Base-by-base conservation (phyloP, 2,113 vertebrate genomes). In the Strix uralensis region DNA sequence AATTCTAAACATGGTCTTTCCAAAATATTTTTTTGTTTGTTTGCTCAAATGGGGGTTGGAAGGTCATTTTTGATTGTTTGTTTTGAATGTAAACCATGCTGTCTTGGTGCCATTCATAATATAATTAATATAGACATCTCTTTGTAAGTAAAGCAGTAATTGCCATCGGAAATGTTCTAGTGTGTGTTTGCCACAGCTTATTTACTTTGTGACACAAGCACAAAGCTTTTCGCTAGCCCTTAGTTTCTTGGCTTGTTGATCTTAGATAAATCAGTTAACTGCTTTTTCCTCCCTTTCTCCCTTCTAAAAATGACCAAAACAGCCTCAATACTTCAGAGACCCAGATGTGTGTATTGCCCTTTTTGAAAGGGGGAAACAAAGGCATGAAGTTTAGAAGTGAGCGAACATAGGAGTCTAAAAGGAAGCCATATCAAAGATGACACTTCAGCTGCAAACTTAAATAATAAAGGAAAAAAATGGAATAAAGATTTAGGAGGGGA, bases 191-290 rank as follows among this genome's bases (percentile, higher is more conserved):
- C 57, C 81, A 34, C 63, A 25, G 81, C 77, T 95, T 96, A 84
- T 91, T 95, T 94, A 69, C 91, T 92, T 87, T 79, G 87, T 89
- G 84, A 75, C 87, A 92, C 84, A 52, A 36, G 77, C 81, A 93
- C 84, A 94, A 82, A 90, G 71, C 70, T 81, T 69, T 80, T 82
- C 3, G 4, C 30, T 78, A 81, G 54, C 67, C 91, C 62, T 89
- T 75, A n/a, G 49, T 86, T 94, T 79, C 86, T 86, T 92, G 69
- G 69, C 65, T 70, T 90, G 80, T 83, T 94, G 90, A 81, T 92
- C 61, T 93, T 85, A 46, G 83, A 87, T 81, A 67, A 90, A 87
- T 71, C 65, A 87, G 72, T 67, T 72, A 67, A 54, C 77, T 91
- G 47, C 65, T 81, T 92, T 55, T 93, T 88, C 73, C 57, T 96